Base-by-base conservation (phyloP, 2,888 invertebrate genomes). In the Trachelus tabidus region DNA sequence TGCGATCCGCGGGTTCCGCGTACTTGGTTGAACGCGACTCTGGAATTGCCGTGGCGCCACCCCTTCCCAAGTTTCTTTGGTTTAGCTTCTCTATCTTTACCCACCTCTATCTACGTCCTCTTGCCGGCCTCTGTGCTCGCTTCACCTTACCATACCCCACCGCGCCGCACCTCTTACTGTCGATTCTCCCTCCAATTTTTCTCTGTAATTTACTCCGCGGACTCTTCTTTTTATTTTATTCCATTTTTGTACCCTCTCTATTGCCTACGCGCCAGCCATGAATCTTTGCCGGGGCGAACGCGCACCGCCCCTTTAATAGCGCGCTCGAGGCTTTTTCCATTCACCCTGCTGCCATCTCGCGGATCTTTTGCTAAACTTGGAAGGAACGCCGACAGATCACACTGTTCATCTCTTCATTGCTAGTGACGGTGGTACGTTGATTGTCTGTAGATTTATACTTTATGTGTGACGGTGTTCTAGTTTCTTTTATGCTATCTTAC, bases 271-370 rank as follows among this genome's bases (percentile, higher is more conserved):
- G 89, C 89, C 91, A 90, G 92, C 92, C 91, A 92, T 92, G 91
- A 91, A 91, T 90, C 91, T 90, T 88, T 84, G 86, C 88, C 86
- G 88, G 87, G 83, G 87, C 89, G 83, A 84, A 83, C 80, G 83
- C 87, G 87, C 88, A 84, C 90, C 92, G 91, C 91, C 91, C 91
- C 89, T 89, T 91, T 91, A 92, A 92, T 91, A 89, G 94, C 93
- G 89, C 89, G 89, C 86, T 87, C 87, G 85, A 84, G 87, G 85
- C 87, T 89, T 92, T 91, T 89, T 91, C 85, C 85, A 93, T 87
- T 85, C 87, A 86, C 81, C 73, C 84, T 90, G 88, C 85, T 83
- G 88, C 90, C 90, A 90, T 90, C 90, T 90, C 83, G 83, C 84
- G 85, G 83, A 75, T 56, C 40, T 56, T 56, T 23, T 11, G 71